Evolutionary conservation across 2,113 vertebrate species (phyloP).

Genomic region (Platycercus adscitus): DNA sequence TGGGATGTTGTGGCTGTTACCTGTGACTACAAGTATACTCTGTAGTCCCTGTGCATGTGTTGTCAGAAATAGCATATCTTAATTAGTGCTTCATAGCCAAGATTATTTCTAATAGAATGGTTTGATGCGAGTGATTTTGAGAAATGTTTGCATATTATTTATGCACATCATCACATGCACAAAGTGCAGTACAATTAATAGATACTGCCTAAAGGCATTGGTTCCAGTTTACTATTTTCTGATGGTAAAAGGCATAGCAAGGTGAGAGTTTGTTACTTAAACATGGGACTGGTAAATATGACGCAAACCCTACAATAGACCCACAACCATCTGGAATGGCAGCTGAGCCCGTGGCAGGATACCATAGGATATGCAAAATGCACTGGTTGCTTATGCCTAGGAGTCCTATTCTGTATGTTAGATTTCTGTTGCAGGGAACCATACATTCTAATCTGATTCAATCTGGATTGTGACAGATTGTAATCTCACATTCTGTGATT

Average conservation of each 20-base stretch:
- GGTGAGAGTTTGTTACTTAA: constrained; percentile 39
- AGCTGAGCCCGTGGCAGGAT: constrained; percentile 44
- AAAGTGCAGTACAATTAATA: neutral
- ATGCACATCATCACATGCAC: neutral
- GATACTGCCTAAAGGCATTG: neutral
- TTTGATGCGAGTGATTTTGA: neutral
- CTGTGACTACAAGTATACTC: neutral
- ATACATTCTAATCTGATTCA: neutral
- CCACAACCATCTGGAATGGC: constrained; percentile 36
- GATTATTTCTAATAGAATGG: neutral
- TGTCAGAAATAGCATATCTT: neutral
- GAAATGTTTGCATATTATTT: neutral
- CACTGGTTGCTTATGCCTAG: neutral
- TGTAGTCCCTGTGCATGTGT: neutral
- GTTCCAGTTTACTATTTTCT: constrained; percentile 4
- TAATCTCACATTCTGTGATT: neutral
- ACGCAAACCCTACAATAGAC: neutral
- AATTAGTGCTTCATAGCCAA: neutral
- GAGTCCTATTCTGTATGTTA: neutral
- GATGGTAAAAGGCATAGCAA: constrained; percentile 13
- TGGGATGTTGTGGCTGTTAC: neutral
- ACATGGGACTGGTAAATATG: constrained; percentile 5
- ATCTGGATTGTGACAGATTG: neutral
- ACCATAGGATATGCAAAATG: neutral
- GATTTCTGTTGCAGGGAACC: neutral